Percentiles rank a stretch among this genome's conserved stretches.
Conservation (phyloP, 2,797 vertebrate species). For the Betta splendens region DNA sequence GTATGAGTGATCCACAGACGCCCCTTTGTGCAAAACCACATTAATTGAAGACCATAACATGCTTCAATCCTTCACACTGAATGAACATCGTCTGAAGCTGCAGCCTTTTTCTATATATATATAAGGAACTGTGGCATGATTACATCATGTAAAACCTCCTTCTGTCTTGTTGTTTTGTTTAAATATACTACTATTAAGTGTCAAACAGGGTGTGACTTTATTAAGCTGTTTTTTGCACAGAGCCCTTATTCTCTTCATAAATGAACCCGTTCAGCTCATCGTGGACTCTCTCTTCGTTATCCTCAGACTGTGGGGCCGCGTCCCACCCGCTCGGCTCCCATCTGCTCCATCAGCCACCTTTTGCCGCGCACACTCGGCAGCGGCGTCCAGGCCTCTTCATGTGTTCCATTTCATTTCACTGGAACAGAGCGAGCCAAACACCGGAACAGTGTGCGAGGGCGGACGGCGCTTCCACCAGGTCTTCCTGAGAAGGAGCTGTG, state of each 20-base stretch:
- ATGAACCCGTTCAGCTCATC: background rate
- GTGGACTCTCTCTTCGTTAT: slow-evolving; percentile 5
- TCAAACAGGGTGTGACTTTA: background rate
- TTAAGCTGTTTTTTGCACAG: background rate
- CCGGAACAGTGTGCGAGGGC: slow-evolving; percentile 37
- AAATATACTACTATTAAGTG: no score
- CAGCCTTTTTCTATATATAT: no score
- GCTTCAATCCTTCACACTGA: no score
- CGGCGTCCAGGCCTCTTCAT: background rate
- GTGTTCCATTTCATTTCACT: slow-evolving; percentile 27
- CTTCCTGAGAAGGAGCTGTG: slow-evolving; percentile 37
- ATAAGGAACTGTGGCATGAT: no score
- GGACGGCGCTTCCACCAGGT: slow-evolving; percentile 26
- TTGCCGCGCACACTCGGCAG: slow-evolving; percentile 30
- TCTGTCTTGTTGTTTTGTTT: no score
- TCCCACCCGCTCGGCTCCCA: slow-evolving; percentile 27
- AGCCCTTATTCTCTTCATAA: background rate
- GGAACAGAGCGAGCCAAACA: slow-evolving; percentile 29
- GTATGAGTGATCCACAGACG: no score
- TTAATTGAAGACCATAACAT: no score
- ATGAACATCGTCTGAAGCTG: no score
- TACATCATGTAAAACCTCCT: no score
- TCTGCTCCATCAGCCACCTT: slow-evolving; percentile 40
- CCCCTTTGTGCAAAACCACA: no score
- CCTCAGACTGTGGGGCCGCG: slow-evolving; percentile 13